phyloP scores from a whole-genome alignment of 1,140 invertebrate species.

The Formica selysi region DNA sequence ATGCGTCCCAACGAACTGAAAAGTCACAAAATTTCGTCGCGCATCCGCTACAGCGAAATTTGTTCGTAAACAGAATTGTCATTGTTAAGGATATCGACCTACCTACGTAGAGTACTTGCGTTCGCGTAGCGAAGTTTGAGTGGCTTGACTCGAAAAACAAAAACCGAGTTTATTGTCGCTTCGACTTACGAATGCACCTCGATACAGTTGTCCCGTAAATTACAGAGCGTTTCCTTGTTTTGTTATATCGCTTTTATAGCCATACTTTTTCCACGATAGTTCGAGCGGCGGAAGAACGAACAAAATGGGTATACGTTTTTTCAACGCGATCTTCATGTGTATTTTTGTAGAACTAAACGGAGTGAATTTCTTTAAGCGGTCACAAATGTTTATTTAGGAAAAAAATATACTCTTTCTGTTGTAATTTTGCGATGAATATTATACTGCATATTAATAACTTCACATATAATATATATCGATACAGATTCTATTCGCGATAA shows the following conservation, averaged over 20 bases:
- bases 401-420: neutral
- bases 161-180: constrained; percentile 10
- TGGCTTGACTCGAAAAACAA: neutral
- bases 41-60: constrained; percentile 7
- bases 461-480: neutral
- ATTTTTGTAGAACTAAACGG: constrained; percentile 17
- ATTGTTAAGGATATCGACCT: constrained; percentile 46
- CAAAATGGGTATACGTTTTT: neutral
- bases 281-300: neutral
- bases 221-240: constrained; percentile 1
- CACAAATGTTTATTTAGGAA: neutral
- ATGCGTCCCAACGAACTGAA: constrained; percentile 10
- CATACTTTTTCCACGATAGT: constrained; percentile 14
- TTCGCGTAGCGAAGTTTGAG: constrained; percentile 5
- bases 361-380: constrained; percentile 5
- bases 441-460: neutral
- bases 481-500: neutral
- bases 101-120: neutral
- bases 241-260: constrained; percentile 33
- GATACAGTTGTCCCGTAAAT: neutral
- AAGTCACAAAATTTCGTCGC: constrained; percentile 51
- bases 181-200: constrained; percentile 16
- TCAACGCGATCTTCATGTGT: neutral
- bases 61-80: constrained; percentile 63
- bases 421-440: neutral